Base-by-base conservation (phyloP, 1,140 invertebrate genomes). In the Ips typographus region DNA sequence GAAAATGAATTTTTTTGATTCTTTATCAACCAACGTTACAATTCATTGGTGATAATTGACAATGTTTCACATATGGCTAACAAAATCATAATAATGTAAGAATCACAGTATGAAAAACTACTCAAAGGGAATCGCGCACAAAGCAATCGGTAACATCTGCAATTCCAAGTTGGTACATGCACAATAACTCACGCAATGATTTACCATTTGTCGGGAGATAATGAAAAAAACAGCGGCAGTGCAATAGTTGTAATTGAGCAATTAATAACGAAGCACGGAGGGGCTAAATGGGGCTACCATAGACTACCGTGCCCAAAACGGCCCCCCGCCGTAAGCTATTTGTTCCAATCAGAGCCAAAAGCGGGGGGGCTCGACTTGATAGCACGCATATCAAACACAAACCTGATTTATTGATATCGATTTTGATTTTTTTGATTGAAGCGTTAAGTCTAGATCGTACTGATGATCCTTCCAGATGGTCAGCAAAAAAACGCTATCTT, bases 171-270 rank as follows among this genome's bases (percentile, higher is more conserved):
- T 22, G 22, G 22, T 22, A 22, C 22, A 22, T 36, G 38, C 22
- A 8, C 52, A 41, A 55, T 65, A 55, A 41, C 47, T 55, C 40
- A 65, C 37, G 5, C n/a, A 39, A 49, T 39, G 60, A 62, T 62
- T 62, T 49, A 62, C 62, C 38, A n/a, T 41, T 4, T 39, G 39
- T 55, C 52, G 62, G 8, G 38, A 65, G 62, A 65, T 69, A 69
- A 69, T 69, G 67, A 60, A 69, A 68, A 65, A 69, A 62, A 37
- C 66, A 68, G 66, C 66, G 66, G 66, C 57, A 68, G 66, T 63
- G 67, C 67, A 62, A 69, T 69, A 69, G 49, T 63, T 69, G 67
- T 69, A 69, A 69, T 69, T 69, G 67, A 69, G 67, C 67, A 53
- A 69, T 69, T 69, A 69, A 69, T 69, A 63, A 69, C 43, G 8